These are phyloP conservation scores for Scotopteryx bipunctaria DNA, from an alignment of 2,888 invertebrate species.

Conservation along the genomic window DNA sequence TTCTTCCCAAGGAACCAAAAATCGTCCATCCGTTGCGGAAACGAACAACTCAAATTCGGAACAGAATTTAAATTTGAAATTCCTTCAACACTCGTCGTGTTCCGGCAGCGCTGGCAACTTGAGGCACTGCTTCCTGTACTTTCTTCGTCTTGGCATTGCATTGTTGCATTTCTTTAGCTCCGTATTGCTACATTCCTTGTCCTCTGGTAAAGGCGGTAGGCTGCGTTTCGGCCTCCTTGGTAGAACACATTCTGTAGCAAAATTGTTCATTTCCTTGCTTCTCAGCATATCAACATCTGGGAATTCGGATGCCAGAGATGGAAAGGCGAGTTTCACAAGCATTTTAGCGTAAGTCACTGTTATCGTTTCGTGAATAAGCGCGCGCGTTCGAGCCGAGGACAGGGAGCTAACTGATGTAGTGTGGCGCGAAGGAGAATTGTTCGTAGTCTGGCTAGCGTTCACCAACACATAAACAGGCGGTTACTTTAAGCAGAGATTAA, in stretches of 20 bases:
- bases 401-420: slow-evolving; percentile 44
- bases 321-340: slow-evolving; percentile 67
- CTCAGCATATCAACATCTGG: slow-evolving; percentile 71
- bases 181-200: slow-evolving; percentile 67
- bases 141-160: slow-evolving; percentile 55
- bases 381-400: slow-evolving; percentile 54
- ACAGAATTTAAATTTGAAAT: slow-evolving; percentile 8
- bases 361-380: slow-evolving; percentile 35
- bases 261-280: slow-evolving; percentile 62
- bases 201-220: slow-evolving; percentile 70
- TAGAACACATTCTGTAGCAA: slow-evolving; percentile 67
- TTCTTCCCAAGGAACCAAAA: slow-evolving; percentile 5
- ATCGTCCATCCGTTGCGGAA: slow-evolving; percentile 18
- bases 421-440: slow-evolving; percentile 3
- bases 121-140: slow-evolving; percentile 61
- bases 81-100: slow-evolving; percentile 67
- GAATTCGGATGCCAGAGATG: slow-evolving; percentile 52
- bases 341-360: slow-evolving; percentile 38
- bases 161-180: slow-evolving; percentile 63
- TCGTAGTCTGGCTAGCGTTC: background rate
- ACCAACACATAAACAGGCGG: background rate
- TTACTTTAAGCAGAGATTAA: background rate
- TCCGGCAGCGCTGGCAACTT: slow-evolving; percentile 67
- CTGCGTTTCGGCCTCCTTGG: slow-evolving; percentile 65
- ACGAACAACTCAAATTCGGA: slow-evolving; percentile 17